Evolutionary conservation across 2,888 invertebrate genomes (phyloP).

Genomic region (Agonopterix subpropinquella): DNA sequence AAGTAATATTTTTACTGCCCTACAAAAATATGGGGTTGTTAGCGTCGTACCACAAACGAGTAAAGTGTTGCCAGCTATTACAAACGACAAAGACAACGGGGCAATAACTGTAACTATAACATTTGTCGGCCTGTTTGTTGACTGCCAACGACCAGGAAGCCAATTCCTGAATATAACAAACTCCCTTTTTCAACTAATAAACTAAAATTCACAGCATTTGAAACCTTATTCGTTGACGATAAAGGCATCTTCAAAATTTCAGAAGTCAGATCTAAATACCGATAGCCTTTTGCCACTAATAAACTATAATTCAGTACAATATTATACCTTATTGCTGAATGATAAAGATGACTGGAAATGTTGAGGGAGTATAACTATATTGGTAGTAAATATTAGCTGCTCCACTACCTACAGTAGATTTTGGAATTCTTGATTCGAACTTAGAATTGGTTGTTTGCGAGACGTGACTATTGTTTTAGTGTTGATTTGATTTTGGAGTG

Average conservation of each 20-base stretch:
- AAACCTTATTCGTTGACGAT: no score
- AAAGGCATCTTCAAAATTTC: no score
- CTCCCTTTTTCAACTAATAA: background rate
- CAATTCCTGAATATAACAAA: slow-evolving; percentile 30
- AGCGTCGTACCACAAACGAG: slow-evolving; percentile 20
- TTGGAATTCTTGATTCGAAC: background rate
- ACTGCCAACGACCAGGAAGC: slow-evolving; percentile 25
- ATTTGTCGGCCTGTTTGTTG: slow-evolving; percentile 45
- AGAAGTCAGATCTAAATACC: no score
- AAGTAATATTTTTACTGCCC: slow-evolving; percentile 16
- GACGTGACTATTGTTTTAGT: no score
- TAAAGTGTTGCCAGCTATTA: slow-evolving; percentile 54
- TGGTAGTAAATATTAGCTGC: no score
- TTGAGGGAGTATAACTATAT: no score
- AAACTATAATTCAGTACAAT: no score
- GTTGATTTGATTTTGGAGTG: no score
- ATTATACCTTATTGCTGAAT: no score
- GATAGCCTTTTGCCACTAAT: no score
- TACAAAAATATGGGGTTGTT: slow-evolving; percentile 30
- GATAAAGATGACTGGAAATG: no score
- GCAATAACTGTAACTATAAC: slow-evolving; percentile 63
- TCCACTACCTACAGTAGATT: background rate
- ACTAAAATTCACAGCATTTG: no score
- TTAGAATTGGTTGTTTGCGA: background rate
- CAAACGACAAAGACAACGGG: slow-evolving; percentile 40